Evolutionary conservation across 1,140 invertebrate genomes (phyloP), one percentile per base, ranked within the genome.

Genomic region (Augochlora pura): DNA sequence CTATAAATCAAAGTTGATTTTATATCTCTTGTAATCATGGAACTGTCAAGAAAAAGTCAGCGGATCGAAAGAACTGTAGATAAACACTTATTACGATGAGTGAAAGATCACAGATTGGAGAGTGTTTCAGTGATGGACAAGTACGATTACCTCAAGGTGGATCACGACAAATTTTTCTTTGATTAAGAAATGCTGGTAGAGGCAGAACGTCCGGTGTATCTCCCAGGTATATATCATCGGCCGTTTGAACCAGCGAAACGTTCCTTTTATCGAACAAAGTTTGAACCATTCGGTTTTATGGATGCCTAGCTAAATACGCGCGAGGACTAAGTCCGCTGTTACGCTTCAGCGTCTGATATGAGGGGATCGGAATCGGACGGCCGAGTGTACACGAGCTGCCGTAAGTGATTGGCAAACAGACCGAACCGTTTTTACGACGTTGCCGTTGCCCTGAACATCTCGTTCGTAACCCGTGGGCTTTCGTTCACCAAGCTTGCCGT

Each of bases 351-450:
- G 82, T 83, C 75, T 67, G 57, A 73, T 79, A 80, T 85, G 85
- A 88, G 84, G 77, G 81, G 72, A 64, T 73, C 79, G 63, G 39
- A 76, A 62, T 66, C 72, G 75, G 25, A 74, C 84, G 64, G 74
- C 83, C 84, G 83, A 84, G 88, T 78, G 72, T 79, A 83, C 75
- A 87, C 57, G 73, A 83, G 54, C 54, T 76, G 62, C 71, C 80
- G 87, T 91, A 90, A 91, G 90, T 90, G 88, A 91, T 91, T 91
- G 90, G 89, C 90, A 91, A 89, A 89, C 83, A 88, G 83, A 86
- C 84, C 71, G 66, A 80, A 79, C 71, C 65, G 66, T 77, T 82
- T 87, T 87, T 87, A 87, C 72, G 86, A 85, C 59, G 57, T 65
- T 63, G 23, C 69, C 54, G 57, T 65, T 63, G 23, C 69, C 54